phyloP scores from a whole-genome alignment of 2,797 vertebrate genomes.

The Jordanella pulchra region DNA sequence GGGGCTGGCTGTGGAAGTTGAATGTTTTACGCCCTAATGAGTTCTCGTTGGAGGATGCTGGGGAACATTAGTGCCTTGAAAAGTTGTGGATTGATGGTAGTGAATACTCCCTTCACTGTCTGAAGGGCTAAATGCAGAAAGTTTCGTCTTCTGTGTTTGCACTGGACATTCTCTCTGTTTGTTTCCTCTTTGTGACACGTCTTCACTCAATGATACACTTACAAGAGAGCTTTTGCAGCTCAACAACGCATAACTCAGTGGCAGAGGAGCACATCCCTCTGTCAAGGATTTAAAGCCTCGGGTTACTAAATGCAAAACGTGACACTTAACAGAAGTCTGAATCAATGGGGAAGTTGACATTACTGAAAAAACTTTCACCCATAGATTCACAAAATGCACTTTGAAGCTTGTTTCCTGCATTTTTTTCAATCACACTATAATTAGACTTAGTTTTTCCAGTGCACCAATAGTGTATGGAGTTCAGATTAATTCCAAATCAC shows the following conservation, averaged over 20 bases:
- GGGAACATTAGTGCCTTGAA: constrained; percentile 51
- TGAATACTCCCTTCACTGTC: constrained; percentile 66
- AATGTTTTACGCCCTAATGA: constrained; percentile 32
- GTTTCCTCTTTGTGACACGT: constrained; percentile 50
- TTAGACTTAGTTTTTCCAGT: constrained; percentile 2
- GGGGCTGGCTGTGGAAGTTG: constrained; percentile 31
- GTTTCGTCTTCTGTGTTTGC: constrained; percentile 39
- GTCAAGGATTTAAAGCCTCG: constrained; percentile 54
- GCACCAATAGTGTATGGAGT: not conserved
- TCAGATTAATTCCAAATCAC: constrained; percentile 5
- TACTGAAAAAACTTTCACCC: constrained; percentile 19
- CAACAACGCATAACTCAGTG: constrained; percentile 70
- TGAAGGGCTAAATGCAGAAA: constrained; percentile 50
- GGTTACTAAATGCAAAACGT: constrained; percentile 55
- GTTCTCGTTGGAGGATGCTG: constrained; percentile 15
- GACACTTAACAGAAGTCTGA: constrained; percentile 29
- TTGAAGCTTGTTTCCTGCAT: constrained; percentile 6
- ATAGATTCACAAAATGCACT: constrained; percentile 11
- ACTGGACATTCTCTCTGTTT: constrained; percentile 51
- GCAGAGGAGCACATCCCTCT: constrained; percentile 55
- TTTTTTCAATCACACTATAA: not conserved
- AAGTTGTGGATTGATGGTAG: constrained; percentile 68
- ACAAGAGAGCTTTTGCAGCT: constrained; percentile 46
- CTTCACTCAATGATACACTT: constrained; percentile 72
- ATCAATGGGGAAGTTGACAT: constrained; percentile 26